Conservation (phyloP, 2,113 vertebrate species). For the Sorex araneus region DNA sequence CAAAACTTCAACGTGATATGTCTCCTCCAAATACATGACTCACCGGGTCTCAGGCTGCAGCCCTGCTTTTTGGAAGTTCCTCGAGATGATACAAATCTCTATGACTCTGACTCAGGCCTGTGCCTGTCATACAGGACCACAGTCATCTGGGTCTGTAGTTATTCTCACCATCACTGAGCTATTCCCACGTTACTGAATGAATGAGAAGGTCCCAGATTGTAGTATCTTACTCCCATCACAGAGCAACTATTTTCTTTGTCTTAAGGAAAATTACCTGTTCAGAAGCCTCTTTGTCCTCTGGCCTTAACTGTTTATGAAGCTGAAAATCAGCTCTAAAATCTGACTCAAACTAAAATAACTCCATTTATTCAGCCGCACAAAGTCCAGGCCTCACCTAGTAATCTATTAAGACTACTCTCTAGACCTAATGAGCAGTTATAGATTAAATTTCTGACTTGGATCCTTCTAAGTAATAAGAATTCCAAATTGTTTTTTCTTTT, state of each 20-base stretch:
- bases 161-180: too few species aligned
- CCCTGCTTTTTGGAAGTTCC: conserved; percentile 7
- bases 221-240: not conserved
- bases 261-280: not conserved
- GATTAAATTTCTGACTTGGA: not conserved
- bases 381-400: not conserved
- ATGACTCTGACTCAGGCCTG: not conserved
- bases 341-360: conserved; percentile 25
- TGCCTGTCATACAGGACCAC: not conserved
- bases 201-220: not conserved
- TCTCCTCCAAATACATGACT: not conserved
- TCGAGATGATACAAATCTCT: not conserved
- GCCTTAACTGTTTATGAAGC: not conserved
- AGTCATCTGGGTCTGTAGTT: too few species aligned
- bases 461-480: too few species aligned
- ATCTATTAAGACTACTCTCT: not conserved
- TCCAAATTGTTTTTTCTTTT: too few species aligned
- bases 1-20: not conserved
- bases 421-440: conserved; percentile 14
- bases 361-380: not conserved
- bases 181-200: too few species aligned
- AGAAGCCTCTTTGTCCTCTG: not conserved
- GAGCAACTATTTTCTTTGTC: not conserved
- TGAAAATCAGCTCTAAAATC: not conserved
- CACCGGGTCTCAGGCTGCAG: not conserved